Percentiles rank a stretch among this genome's conserved stretches.
Evolutionary conservation across 2,113 vertebrate species (phyloP).

Genomic region (Cacatua alba): DNA sequence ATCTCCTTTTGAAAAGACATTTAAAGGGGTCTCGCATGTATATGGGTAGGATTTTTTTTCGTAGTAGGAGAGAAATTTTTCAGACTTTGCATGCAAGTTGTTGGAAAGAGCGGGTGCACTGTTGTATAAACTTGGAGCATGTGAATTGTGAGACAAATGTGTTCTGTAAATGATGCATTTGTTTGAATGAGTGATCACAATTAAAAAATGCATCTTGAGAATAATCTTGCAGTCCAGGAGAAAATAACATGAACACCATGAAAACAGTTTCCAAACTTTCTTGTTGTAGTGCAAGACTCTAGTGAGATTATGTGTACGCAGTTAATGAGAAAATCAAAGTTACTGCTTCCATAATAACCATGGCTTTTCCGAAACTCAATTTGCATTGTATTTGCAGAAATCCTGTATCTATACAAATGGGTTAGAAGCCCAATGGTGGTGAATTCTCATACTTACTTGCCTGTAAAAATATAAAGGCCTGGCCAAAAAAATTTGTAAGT

Average conservation of each 20-base stretch:
- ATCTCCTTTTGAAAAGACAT: neutral
- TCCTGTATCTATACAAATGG: neutral
- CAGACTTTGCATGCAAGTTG: neutral
- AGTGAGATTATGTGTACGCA: neutral
- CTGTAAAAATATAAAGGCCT: neutral
- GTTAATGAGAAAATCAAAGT: neutral
- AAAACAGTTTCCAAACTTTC: neutral
- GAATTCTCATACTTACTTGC: neutral
- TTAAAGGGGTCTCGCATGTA: neutral
- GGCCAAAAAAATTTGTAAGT: neutral
- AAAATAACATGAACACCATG: neutral
- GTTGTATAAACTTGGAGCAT: neutral
- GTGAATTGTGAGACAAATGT: neutral
- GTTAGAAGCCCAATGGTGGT: neutral
- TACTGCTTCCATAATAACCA: neutral
- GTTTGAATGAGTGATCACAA: neutral
- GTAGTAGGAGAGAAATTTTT: neutral
- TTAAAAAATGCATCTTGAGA: neutral
- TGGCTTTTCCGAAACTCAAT: neutral
- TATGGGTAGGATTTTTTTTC: neutral
- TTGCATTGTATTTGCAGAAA: neutral
- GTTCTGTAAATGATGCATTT: neutral
- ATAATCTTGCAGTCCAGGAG: neutral
- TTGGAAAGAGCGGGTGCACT: neutral
- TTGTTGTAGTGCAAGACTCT: neutral